Conservation (phyloP, 2,888 invertebrate genomes). For the Tetragonula carbonaria region DNA sequence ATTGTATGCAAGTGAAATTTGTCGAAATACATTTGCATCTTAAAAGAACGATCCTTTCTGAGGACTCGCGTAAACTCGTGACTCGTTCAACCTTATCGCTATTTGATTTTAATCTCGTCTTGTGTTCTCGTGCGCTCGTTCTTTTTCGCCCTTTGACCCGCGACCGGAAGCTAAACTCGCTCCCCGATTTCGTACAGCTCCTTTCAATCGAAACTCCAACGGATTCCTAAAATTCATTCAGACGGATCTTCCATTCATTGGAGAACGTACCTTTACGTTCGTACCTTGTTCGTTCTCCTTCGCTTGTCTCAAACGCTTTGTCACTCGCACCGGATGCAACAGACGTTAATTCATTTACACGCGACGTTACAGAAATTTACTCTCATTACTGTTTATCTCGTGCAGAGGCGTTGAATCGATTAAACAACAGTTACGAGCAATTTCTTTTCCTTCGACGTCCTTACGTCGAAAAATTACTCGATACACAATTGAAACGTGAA, state of each 20-base stretch:
- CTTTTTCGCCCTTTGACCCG: conserved; percentile 5
- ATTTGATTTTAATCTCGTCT: background rate
- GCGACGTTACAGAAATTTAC: background rate
- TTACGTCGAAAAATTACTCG: background rate
- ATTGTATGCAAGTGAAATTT: background rate
- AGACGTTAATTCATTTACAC: conserved; percentile 4
- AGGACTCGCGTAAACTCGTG: background rate
- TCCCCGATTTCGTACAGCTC: background rate
- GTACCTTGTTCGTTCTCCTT: background rate
- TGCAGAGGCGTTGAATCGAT: background rate
- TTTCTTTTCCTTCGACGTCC: background rate
- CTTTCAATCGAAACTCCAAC: conserved; percentile 2
- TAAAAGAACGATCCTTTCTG: background rate
- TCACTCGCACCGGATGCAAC: conserved; percentile 5
- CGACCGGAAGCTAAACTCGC: conserved; percentile 1
- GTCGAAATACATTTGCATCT: background rate
- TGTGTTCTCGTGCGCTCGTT: background rate
- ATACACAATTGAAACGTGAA: background rate
- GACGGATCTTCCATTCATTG: background rate
- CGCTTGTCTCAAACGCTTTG: conserved; percentile 1
- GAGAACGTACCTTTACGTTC: background rate
- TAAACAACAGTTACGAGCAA: background rate
- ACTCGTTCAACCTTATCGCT: background rate
- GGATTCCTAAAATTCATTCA: conserved; percentile 15
- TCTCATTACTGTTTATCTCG: background rate